phyloP scores from a whole-genome alignment of 1,140 invertebrate genomes.

The Achroia grisella region DNA sequence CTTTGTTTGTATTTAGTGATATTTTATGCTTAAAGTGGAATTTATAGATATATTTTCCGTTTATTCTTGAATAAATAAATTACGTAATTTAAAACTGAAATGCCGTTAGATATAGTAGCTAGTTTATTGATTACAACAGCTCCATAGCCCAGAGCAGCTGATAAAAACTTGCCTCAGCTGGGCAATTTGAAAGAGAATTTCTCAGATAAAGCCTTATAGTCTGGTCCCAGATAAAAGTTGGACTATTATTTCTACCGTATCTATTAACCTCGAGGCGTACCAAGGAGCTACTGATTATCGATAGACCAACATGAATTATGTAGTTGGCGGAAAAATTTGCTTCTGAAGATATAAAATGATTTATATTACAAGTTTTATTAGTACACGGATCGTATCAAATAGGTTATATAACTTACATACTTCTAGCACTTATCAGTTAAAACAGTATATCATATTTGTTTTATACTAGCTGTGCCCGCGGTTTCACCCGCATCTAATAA shows the following conservation, averaged over 20 bases:
- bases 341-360: constrained; percentile 27
- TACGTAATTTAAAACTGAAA: too few relatives aligned
- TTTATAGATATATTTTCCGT: too few relatives aligned
- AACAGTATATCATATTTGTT: too few relatives aligned
- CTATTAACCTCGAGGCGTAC: constrained; percentile 26
- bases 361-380: constrained; percentile 46
- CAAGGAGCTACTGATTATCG: constrained; percentile 45
- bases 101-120: constrained; percentile 14
- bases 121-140: constrained; percentile 43
- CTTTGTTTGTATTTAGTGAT: too few relatives aligned
- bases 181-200: constrained; percentile 55
- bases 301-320: constrained; percentile 57
- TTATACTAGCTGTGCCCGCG: too few relatives aligned
- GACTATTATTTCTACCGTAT: constrained; percentile 51
- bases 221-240: constrained; percentile 55
- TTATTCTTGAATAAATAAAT: too few relatives aligned
- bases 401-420: too few relatives aligned
- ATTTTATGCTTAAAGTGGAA: too few relatives aligned
- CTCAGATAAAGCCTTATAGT: constrained; percentile 40
- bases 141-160: constrained; percentile 27
- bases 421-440: too few relatives aligned
- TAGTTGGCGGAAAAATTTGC: constrained; percentile 51
- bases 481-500: too few relatives aligned
- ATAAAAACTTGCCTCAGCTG: constrained; percentile 47
- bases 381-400: constrained; percentile 1